Evolutionary conservation across 2,113 vertebrate species (phyloP).

Genomic region (Corythoichthys intestinalis): DNA sequence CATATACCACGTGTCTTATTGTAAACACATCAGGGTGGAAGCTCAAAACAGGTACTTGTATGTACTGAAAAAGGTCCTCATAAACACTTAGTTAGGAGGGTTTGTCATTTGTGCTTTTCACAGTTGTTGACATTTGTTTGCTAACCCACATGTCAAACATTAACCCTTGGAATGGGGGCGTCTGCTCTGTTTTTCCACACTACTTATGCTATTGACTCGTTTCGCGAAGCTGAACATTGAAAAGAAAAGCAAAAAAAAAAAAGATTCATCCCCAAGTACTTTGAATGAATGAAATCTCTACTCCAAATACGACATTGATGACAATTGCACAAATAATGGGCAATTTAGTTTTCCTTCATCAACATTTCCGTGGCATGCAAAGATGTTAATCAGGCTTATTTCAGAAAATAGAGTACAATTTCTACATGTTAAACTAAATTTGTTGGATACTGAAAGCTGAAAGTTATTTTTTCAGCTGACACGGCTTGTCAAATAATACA

Average conservation of each 20-base stretch:
- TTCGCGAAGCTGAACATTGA: background rate
- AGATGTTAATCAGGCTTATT: background rate
- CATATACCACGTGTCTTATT: conserved; percentile 2
- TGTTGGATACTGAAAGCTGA: background rate
- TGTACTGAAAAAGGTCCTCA: background rate
- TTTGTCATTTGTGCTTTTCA: conserved; percentile 1
- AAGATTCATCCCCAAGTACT: background rate
- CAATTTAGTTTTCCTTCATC: background rate
- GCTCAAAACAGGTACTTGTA: background rate
- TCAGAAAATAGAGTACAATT: background rate
- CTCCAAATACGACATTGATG: background rate
- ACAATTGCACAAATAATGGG: background rate
- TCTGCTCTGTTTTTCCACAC: conserved; percentile 11
- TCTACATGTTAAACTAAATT: background rate
- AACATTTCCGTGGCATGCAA: background rate
- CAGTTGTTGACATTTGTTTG: conserved; percentile 30
- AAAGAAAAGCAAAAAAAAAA: background rate
- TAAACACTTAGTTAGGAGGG: background rate
- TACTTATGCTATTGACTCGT: no score
- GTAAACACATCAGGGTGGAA: background rate
- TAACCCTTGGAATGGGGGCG: conserved; percentile 38
- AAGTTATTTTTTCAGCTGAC: background rate
- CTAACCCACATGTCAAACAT: conserved; percentile 55
- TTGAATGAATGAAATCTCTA: background rate
- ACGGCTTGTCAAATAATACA: background rate